Conservation (phyloP, 2,113 vertebrate genomes). For the Uria aalge region DNA sequence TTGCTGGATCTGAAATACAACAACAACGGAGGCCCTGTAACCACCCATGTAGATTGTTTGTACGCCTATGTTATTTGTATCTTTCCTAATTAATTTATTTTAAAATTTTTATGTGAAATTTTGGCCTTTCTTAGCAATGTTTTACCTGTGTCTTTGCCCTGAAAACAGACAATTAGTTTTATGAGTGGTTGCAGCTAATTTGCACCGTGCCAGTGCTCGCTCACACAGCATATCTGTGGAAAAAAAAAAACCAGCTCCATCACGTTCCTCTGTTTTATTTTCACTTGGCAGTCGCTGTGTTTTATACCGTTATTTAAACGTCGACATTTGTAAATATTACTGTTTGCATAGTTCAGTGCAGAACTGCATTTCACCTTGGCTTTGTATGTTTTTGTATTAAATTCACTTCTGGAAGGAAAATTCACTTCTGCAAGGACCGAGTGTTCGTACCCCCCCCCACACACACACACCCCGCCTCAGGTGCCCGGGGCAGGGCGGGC, state of each 20-base stretch:
- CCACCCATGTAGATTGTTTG: fast-evolving
- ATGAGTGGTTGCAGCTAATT: fast-evolving
- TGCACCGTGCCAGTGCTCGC: fast-evolving
- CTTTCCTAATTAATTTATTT: not conserved
- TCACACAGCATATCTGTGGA: fast-evolving
- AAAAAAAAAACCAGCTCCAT: not conserved
- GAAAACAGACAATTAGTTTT: fast-evolving
- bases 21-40: fast-evolving
- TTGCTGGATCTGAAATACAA: too few species aligned
- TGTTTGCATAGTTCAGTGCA: not conserved
- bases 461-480: not conserved
- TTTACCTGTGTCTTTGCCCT: not conserved
- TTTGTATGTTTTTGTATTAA: not conserved
- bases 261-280: not conserved
- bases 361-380: fast-evolving
- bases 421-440: fast-evolving
- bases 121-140: fast-evolving
- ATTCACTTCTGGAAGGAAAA: fast-evolving
- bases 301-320: not conserved
- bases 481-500: too few species aligned
- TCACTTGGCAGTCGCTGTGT: not conserved
- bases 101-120: not conserved
- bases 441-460: fast-evolving
- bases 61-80: fast-evolving
- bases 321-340: not conserved